Evolutionary conservation across 2,888 invertebrate species (phyloP).

Genomic region (Ypsolopha scabrella): DNA sequence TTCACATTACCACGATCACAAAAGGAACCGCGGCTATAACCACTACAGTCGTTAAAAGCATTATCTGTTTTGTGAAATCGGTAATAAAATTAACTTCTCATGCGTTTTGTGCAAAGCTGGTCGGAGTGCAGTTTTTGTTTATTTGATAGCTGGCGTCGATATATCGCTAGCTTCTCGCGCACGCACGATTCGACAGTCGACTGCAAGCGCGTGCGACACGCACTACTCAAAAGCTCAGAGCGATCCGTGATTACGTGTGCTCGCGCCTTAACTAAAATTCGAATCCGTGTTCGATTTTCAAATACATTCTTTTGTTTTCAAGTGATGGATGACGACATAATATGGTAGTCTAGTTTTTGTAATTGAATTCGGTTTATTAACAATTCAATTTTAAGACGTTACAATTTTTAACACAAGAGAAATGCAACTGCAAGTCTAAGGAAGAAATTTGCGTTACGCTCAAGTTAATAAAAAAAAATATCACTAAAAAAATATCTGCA

Average conservation of each 20-base stretch:
- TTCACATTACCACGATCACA: not conserved
- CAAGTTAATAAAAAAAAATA: no score
- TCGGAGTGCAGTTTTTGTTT: constrained; percentile 51
- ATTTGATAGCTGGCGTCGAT: constrained; percentile 50
- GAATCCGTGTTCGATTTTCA: not conserved
- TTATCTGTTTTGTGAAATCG: constrained; percentile 32
- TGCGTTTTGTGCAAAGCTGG: not conserved
- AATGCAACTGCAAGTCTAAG: no score
- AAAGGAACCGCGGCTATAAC: constrained; percentile 2
- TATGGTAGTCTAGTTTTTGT: no score
- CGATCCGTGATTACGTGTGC: constrained; percentile 13
- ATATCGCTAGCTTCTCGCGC: constrained; percentile 48
- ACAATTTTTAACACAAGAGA: no score
- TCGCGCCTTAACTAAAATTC: not conserved
- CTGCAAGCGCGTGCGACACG: constrained; percentile 55
- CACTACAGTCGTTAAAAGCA: constrained; percentile 9
- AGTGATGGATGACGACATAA: constrained; percentile 12
- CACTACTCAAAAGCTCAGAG: constrained; percentile 31
- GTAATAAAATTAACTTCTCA: constrained; percentile 29
- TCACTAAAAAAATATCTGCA: no score
- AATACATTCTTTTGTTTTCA: not conserved
- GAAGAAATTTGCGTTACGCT: no score
- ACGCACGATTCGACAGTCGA: constrained; percentile 50
- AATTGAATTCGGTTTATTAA: no score
- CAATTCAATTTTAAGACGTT: no score